Evolutionary conservation across 92 coral and sea anemone species (phyloP), one percentile per base, ranked within the genome.

Genomic region (Anthopleura xanthogrammica): DNA sequence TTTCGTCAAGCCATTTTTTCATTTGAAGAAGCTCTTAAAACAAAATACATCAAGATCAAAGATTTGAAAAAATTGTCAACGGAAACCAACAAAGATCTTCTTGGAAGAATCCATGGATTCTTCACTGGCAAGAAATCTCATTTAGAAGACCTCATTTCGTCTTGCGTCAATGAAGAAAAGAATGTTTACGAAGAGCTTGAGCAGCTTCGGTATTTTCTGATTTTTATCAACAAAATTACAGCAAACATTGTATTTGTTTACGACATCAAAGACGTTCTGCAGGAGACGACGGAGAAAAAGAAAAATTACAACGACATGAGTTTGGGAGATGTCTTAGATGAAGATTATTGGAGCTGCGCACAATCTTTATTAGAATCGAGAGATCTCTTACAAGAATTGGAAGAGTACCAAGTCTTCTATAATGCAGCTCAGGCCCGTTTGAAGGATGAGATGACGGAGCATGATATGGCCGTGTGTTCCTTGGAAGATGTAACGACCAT

Each of bases 361-460:
- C 23, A 50, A 52, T 60, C 77, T 43, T 40, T 81, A 20, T 29
- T 70, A 3, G 29, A 20, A 16, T 2, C 41, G 3, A 16, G 7
- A 24, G 6, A 71, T 2, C 66, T 12, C 68, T 48, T 81, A 2
- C 14, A 12, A 50, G 22, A 71, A 14, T 1, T 81, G 68, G 19
- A 50, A 77, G 54, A 66, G 65, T 52, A 43, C 68, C 42, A 13
- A 71, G 75, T 81, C 19, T 70, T 68, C 11, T 22, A 52, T 55
- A 81, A 81, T 52, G 84, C 84, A 19, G 84, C 77, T 2, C 54
- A 68, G 36, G 40, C 20, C 2, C 40, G 42, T 52, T 70, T 81
- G 60, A 41, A 43, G 24, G 19, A 29, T n/a, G n/a, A n/a, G n/a
- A n/a, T n/a, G n/a, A n/a, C n/a, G n/a, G n/a, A n/a, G n/a, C 5